Evolutionary conservation across 1,140 invertebrate genomes (phyloP).

Genomic region (Reticulitermes speratus): DNA sequence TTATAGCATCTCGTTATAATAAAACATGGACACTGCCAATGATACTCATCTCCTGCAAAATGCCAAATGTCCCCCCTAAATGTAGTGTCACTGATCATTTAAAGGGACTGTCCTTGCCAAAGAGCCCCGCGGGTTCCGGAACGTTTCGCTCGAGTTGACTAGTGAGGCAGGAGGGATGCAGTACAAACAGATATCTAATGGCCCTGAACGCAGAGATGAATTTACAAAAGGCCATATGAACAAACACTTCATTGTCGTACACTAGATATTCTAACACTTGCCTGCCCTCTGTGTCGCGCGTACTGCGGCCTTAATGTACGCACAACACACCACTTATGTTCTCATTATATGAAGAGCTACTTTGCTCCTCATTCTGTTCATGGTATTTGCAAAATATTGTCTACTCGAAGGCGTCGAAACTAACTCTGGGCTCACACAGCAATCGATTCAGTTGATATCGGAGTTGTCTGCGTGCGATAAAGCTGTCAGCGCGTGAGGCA

Average conservation of each 20-base stretch:
- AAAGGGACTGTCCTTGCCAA: not conserved
- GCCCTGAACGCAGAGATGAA: not conserved
- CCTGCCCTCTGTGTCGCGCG: not conserved
- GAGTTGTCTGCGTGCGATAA: too few species aligned
- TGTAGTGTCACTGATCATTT: not conserved
- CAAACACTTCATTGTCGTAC: not conserved
- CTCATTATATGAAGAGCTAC: not conserved
- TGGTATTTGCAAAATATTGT: too few species aligned
- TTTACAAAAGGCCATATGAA: not conserved
- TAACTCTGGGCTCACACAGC: too few species aligned
- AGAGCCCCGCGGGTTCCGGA: not conserved
- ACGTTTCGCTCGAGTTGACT: not conserved
- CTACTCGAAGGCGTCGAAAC: too few species aligned
- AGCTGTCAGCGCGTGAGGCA: too few species aligned
- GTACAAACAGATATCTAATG: conserved; percentile 7
- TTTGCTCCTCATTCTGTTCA: not conserved
- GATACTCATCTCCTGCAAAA: too few species aligned
- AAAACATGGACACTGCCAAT: too few species aligned
- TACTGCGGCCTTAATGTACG: not conserved
- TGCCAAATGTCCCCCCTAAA: too few species aligned
- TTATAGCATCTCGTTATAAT: too few species aligned
- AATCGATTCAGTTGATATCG: too few species aligned
- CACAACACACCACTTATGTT: not conserved
- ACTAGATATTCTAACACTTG: not conserved
- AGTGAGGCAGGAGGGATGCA: not conserved